Percentiles rank a stretch among this genome's conserved stretches.
phyloP scores from a whole-genome alignment of 2,888 invertebrate species.

The Drosophila histrio region DNA sequence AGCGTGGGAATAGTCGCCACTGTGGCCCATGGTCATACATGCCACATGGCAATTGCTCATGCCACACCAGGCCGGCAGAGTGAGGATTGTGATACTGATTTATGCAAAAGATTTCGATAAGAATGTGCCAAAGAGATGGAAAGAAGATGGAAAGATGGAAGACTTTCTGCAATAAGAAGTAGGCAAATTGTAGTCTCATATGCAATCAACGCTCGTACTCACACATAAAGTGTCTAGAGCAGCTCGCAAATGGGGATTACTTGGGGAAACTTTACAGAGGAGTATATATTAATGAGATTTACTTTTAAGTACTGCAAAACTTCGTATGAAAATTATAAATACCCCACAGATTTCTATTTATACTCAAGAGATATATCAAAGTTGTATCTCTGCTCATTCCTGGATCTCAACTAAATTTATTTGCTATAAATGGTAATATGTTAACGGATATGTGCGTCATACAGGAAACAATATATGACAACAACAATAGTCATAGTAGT shows the following conservation, averaged over 20 bases:
- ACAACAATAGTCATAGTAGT: not conserved
- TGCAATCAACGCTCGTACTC: not conserved
- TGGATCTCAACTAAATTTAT: not conserved
- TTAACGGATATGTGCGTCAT: not conserved
- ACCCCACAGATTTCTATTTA: not conserved
- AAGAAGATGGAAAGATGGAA: slow-evolving; percentile 3
- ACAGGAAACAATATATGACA: slow-evolving; percentile 6
- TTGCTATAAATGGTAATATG: not conserved
- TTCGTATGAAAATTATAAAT: not conserved
- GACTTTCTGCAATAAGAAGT: slow-evolving; percentile 3
- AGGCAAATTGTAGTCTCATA: slow-evolving; percentile 4
- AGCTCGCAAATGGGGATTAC: not conserved
- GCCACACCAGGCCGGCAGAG: slow-evolving; percentile 25
- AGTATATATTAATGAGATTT: not conserved
- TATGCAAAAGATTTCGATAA: slow-evolving; percentile 68
- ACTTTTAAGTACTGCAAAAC: not conserved
- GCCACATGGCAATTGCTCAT: slow-evolving; percentile 40
- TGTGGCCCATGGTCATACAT: slow-evolving; percentile 40
- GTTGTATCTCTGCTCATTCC: too few species aligned
- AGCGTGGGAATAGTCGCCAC: slow-evolving; percentile 67
- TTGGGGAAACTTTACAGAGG: not conserved
- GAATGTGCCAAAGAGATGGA: slow-evolving; percentile 49
- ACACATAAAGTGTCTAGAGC: not conserved
- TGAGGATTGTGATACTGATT: slow-evolving; percentile 60
- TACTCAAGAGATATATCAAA: not conserved